Evolutionary conservation across 2,888 invertebrate species (phyloP).

Genomic region (Lymantria dispar): DNA sequence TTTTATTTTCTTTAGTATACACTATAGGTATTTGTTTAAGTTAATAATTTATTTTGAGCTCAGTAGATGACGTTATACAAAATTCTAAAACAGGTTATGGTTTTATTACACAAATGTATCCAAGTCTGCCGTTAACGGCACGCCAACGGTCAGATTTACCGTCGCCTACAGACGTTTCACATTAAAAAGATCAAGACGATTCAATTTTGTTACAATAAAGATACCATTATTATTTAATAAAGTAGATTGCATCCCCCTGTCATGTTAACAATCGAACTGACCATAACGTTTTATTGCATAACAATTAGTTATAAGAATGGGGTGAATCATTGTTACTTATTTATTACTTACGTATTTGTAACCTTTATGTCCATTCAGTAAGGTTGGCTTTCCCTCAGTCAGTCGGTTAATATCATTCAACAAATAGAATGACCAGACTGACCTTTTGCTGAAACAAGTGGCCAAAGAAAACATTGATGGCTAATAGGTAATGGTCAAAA

Average conservation of each 20-base stretch:
- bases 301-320: conserved; percentile 53
- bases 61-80: too few relatives aligned
- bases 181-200: conserved; percentile 16
- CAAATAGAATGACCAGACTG: conserved; percentile 49
- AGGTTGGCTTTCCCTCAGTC: conserved; percentile 22
- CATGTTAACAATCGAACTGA: conserved; percentile 38
- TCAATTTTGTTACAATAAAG: conserved; percentile 16
- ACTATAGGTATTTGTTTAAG: too few relatives aligned
- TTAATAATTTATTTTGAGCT: too few relatives aligned
- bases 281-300: conserved; percentile 70
- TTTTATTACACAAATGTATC: too few relatives aligned
- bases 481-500: conserved; percentile 11
- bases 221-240: conserved; percentile 54
- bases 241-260: conserved; percentile 47
- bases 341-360: conserved; percentile 1
- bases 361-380: conserved; percentile 28
- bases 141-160: too few relatives aligned
- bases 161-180: too few relatives aligned
- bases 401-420: conserved; percentile 12
- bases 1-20: too few relatives aligned
- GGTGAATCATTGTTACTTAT: conserved; percentile 19
- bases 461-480: conserved; percentile 46
- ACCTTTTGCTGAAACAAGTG: conserved; percentile 51
- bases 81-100: too few relatives aligned
- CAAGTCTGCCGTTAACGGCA: too few relatives aligned